phyloP scores from a whole-genome alignment of 1,140 invertebrate genomes.

The Diachasmimorpha longicaudata region DNA sequence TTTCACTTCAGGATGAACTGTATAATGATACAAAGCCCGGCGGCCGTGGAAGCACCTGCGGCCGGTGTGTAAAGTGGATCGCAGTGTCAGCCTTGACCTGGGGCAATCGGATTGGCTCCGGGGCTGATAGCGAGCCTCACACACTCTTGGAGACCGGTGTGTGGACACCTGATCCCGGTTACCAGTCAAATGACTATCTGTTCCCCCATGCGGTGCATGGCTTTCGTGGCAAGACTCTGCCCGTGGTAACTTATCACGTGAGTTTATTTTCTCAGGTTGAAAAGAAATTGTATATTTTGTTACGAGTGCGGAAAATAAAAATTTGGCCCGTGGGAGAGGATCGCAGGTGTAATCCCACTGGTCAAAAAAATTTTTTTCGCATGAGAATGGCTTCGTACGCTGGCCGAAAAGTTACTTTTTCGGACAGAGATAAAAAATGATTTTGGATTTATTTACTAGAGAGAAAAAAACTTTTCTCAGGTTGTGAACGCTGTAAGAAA shows the following conservation, averaged over 20 bases:
- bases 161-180: conserved; percentile 76
- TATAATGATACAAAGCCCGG: neutral
- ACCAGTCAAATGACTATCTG: conserved; percentile 70
- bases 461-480: too few species aligned
- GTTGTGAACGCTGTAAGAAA: too few species aligned
- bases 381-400: neutral
- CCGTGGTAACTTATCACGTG: conserved; percentile 75
- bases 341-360: too few species aligned
- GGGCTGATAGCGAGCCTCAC: conserved; percentile 35
- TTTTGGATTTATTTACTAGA: too few species aligned
- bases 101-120: conserved; percentile 61
- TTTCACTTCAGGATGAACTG: conserved; percentile 13
- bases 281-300: too few species aligned
- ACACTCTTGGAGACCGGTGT: conserved; percentile 70
- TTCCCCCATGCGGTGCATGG: conserved; percentile 82
- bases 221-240: conserved; percentile 75
- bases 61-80: conserved; percentile 71
- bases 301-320: too few species aligned
- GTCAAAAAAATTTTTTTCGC: too few species aligned
- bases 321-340: too few species aligned
- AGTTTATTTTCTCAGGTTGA: conserved; percentile 49
- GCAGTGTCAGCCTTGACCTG: conserved; percentile 72
- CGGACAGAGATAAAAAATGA: too few species aligned
- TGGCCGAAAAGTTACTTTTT: too few species aligned
- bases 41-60: conserved; percentile 59